Conservation (phyloP, 2,113 vertebrate genomes). For the Pseudorhombus dupliciocellatus region DNA sequence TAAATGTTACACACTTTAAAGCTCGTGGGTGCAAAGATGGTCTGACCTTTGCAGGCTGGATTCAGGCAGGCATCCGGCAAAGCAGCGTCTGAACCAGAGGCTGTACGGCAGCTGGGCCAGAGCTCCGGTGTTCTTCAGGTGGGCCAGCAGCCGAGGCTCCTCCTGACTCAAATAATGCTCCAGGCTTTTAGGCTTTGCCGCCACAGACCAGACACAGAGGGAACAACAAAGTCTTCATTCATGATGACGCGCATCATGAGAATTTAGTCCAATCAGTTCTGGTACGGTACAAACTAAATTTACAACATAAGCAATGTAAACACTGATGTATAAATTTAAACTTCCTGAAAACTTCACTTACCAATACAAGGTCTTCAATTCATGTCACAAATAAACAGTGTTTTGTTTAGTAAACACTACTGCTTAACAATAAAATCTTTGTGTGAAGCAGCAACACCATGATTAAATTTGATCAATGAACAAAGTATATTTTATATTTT, state of each 20-base stretch:
- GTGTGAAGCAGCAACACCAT: background rate
- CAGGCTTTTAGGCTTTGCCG: conserved; percentile 89
- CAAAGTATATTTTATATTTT: too few species aligned
- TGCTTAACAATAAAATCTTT: background rate
- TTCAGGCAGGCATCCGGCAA: conserved; percentile 93
- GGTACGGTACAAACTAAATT: background rate
- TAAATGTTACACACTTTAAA: background rate
- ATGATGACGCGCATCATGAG: background rate
- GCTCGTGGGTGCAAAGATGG: background rate
- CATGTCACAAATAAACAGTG: background rate
- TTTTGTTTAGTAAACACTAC: background rate
- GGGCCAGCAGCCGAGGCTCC: conserved; percentile 87
- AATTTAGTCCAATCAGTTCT: background rate
- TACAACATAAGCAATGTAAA: too few species aligned
- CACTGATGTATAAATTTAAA: background rate
- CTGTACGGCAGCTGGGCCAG: conserved; percentile 86
- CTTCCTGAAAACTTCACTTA: background rate
- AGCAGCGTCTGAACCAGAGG: conserved; percentile 95
- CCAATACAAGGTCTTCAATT: background rate
- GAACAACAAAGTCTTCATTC: conserved; percentile 3
- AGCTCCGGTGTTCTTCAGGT: conserved; percentile 85
- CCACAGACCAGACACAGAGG: conserved; percentile 8
- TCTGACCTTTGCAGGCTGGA: conserved; percentile 93
- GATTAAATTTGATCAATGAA: background rate
- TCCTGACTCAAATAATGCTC: conserved; percentile 95